Conservation (phyloP, 92 coral and sea anemone genomes). For the Bergia sp. region DNA sequence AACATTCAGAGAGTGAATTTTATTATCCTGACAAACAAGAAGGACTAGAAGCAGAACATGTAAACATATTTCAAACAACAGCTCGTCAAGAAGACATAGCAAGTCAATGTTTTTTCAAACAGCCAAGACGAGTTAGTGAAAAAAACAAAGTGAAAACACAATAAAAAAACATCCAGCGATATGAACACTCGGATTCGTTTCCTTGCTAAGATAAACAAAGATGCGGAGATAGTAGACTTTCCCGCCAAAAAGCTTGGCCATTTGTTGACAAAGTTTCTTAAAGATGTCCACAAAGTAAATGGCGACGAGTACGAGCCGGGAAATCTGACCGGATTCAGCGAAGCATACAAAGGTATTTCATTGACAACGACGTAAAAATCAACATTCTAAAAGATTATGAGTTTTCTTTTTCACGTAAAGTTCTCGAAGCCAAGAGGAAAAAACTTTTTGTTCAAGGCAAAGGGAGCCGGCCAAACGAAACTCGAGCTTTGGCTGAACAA, state of each 20-base stretch:
- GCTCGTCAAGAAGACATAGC: background rate
- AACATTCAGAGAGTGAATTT: too few relatives aligned
- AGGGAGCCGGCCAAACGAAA: conserved; percentile 50
- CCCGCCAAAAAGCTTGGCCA: background rate
- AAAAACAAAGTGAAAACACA: background rate
- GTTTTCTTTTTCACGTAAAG: conserved; percentile 42
- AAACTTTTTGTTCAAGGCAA: conserved; percentile 43
- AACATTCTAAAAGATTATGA: conserved; percentile 28
- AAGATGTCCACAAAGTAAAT: conserved; percentile 2
- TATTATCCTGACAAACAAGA: too few relatives aligned
- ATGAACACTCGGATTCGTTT: background rate
- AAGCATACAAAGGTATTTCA: conserved; percentile 26
- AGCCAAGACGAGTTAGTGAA: too few relatives aligned
- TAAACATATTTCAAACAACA: background rate
- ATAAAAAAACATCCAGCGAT: background rate
- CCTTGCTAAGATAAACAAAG: background rate
- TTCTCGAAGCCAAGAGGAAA: conserved; percentile 54
- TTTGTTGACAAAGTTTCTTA: background rate
- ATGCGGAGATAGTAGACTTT: background rate
- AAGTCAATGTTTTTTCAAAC: background rate
- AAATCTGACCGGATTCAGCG: background rate
- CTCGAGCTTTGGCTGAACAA: conserved; percentile 31
- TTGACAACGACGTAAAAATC: conserved; percentile 8
- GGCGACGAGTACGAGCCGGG: conserved; percentile 31
- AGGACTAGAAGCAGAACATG: too few relatives aligned